phyloP scores from a whole-genome alignment of 2,113 vertebrate genomes.

The Rhegmatorhina hoffmannsi region DNA sequence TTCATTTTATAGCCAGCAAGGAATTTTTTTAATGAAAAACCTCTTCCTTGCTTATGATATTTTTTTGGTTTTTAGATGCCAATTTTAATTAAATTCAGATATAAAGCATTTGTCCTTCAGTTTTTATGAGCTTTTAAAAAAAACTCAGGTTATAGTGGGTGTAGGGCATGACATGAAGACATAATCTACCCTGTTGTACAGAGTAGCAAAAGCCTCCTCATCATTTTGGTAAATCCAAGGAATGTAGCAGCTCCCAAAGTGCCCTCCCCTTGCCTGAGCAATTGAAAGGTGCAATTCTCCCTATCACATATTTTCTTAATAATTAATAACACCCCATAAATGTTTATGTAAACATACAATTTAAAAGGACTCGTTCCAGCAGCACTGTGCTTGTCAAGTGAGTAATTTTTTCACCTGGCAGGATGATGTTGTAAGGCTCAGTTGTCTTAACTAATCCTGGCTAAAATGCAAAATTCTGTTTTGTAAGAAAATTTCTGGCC shows the following conservation, averaged over 20 bases:
- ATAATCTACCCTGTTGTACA: background rate
- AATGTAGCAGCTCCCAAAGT: background rate
- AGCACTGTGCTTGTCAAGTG: slow-evolving; percentile 51
- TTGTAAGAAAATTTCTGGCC: slow-evolving; percentile 67
- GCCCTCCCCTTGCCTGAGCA: background rate
- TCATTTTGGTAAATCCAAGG: background rate
- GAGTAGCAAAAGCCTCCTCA: background rate
- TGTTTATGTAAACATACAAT: slow-evolving; percentile 32
- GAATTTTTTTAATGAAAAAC: background rate
- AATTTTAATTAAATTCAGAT: background rate
- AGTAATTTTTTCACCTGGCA: slow-evolving; percentile 70
- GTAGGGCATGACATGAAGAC: background rate
- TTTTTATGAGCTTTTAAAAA: background rate
- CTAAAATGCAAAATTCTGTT: slow-evolving; percentile 70
- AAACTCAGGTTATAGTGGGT: background rate
- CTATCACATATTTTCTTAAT: background rate
- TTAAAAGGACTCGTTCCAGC: slow-evolving; percentile 20
- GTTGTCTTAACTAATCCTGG: slow-evolving; percentile 66
- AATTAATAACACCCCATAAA: background rate
- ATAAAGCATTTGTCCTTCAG: background rate
- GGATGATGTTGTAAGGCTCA: slow-evolving; percentile 55
- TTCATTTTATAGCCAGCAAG: background rate
- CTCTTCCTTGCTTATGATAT: background rate
- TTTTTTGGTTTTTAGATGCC: background rate
- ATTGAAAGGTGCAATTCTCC: background rate